Conservation (phyloP, 2,113 vertebrate species). For the Nestor notabilis region DNA sequence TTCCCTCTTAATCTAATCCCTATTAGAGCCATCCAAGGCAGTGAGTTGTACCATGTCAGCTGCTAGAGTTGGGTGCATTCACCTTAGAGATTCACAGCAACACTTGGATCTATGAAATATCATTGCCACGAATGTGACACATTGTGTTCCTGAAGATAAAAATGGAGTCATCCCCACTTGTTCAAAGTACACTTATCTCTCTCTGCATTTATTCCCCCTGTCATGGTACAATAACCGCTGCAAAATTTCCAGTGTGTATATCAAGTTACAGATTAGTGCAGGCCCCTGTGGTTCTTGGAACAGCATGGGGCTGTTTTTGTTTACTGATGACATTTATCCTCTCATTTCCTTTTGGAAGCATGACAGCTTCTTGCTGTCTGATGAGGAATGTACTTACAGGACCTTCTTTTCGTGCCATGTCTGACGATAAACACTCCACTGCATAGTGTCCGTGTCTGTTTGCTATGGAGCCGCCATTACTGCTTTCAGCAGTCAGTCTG, state of each 20-base stretch:
- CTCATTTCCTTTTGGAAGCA: conserved; percentile 58
- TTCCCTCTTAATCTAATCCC: not conserved
- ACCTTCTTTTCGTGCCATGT: not conserved
- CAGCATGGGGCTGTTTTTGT: conserved; percentile 49
- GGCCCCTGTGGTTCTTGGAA: conserved; percentile 15
- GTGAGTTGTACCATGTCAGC: fast-evolving
- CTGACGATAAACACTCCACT: not conserved
- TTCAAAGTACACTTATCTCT: not conserved
- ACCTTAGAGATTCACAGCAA: not conserved
- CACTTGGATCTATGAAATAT: not conserved
- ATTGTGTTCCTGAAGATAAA: not conserved
- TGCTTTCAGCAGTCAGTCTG: not conserved
- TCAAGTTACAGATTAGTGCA: conserved; percentile 35
- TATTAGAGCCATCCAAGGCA: not conserved
- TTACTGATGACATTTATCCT: conserved; percentile 59
- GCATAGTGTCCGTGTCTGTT: not conserved
- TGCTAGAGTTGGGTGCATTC: not conserved
- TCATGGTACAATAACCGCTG: not conserved
- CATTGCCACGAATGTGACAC: not conserved
- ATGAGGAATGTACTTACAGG: not conserved
- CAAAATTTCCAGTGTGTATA: not conserved
- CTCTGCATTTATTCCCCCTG: not conserved
- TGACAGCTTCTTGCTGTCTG: conserved; percentile 38
- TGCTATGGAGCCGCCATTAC: not conserved
- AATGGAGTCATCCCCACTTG: not conserved